These are phyloP conservation scores for Psilopogon haemacephalus DNA, from an alignment of 2,113 vertebrate genomes.

Conservation along the genomic window DNA sequence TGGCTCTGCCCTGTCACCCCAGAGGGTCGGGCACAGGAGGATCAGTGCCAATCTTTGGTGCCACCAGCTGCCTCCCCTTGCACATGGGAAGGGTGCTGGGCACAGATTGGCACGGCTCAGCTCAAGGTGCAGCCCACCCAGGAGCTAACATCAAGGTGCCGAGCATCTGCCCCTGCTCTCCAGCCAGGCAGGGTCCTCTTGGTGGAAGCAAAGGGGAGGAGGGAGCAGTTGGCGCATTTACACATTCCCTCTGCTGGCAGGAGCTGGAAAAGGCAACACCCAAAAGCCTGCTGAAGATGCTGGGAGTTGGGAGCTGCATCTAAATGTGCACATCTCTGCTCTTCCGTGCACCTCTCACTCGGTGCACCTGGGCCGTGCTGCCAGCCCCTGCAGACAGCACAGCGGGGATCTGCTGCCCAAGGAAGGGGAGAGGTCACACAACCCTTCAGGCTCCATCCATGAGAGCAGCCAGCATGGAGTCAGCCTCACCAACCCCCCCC, in stretches of 20 bases:
- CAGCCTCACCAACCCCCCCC: neutral
- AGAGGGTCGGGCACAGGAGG: neutral
- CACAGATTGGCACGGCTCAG: neutral
- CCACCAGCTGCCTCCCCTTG: neutral
- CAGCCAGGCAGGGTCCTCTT: neutral
- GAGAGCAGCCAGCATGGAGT: fast-evolving
- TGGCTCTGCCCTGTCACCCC: conserved; percentile 9
- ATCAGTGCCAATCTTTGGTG: neutral
- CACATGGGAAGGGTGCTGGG: fast-evolving
- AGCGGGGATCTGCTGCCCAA: fast-evolving
- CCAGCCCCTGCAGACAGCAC: fast-evolving
- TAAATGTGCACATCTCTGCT: fast-evolving
- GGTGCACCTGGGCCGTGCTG: fast-evolving
- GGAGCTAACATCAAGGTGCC: neutral
- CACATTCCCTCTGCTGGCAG: conserved; percentile 63
- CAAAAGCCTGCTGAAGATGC: neutral
- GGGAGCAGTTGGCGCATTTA: neutral
- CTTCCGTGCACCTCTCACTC: fast-evolving
- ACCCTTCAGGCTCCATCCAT: fast-evolving
- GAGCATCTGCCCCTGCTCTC: neutral
- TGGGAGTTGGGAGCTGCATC: neutral
- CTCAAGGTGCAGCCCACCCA: neutral
- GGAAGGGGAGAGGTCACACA: fast-evolving
- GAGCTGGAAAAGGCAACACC: conserved; percentile 47
- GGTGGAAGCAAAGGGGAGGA: neutral